A percentile compares a stretch with the other conserved stretches of the same genome.
phyloP scores from a whole-genome alignment of 2,888 invertebrate species.

The Pseudococcus longispinus region DNA sequence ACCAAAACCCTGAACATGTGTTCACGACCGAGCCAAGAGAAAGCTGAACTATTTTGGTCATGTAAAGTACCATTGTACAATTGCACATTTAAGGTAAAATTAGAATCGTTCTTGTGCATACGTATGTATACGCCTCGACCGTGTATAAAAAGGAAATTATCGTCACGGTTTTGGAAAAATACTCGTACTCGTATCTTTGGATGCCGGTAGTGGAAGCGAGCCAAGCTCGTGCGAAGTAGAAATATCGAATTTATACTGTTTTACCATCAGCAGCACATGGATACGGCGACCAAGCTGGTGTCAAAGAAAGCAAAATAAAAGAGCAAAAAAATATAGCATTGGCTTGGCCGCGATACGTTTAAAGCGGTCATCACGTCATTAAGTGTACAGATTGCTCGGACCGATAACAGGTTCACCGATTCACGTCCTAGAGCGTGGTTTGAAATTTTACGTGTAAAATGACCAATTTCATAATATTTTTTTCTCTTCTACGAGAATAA shows the following conservation, averaged over 20 bases:
- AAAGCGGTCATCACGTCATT: constrained; percentile 34
- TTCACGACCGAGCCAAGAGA: constrained; percentile 22
- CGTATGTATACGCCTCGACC: not conserved
- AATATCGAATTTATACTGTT: constrained; percentile 1
- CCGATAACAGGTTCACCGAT: not conserved
- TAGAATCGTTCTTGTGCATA: constrained; percentile 5
- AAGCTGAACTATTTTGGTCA: constrained; percentile 43
- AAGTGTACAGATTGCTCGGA: not conserved
- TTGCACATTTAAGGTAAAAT: constrained; percentile 44
- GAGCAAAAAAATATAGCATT: not conserved
- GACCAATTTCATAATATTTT: too few species aligned
- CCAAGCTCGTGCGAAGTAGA: constrained; percentile 18
- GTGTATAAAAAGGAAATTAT: constrained; percentile 37
- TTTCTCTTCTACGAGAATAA: not conserved
- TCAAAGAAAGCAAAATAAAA: constrained; percentile 1
- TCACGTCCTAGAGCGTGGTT: not conserved
- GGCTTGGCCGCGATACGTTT: not conserved
- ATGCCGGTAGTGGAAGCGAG: constrained; percentile 33
- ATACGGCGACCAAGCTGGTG: not conserved
- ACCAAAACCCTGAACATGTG: constrained; percentile 25
- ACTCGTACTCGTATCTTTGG: constrained; percentile 12
- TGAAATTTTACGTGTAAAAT: not conserved
- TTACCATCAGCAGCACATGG: not conserved
- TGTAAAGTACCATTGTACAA: constrained; percentile 36
- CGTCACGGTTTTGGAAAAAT: constrained; percentile 38